Conservation (phyloP, 2,797 vertebrate genomes). For the Luscinia megarhynchos region DNA sequence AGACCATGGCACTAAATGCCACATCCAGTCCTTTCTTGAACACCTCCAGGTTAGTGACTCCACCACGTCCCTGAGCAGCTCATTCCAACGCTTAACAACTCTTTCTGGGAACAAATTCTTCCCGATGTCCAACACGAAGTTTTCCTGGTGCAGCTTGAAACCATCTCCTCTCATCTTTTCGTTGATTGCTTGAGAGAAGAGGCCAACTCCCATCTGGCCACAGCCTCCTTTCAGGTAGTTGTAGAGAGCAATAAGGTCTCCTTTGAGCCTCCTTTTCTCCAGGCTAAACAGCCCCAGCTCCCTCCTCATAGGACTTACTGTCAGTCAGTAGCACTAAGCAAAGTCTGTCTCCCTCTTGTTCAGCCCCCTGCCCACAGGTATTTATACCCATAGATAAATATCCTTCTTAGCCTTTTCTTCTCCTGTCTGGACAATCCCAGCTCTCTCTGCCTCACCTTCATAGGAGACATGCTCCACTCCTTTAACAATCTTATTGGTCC, state of each 20-base stretch:
- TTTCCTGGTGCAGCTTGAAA: not conserved
- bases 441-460: not conserved
- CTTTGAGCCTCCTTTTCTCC: not conserved
- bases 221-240: not conserved
- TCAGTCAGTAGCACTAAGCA: not conserved
- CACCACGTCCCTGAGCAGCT: not conserved
- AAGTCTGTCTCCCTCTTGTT: not conserved
- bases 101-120: not conserved
- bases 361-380: not conserved
- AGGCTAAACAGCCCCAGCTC: not conserved
- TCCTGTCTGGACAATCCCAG: not conserved
- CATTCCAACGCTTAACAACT: not conserved
- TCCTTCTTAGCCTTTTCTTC: not conserved
- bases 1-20: not conserved
- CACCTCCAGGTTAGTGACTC: not conserved
- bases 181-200: not conserved
- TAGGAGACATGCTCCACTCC: not conserved
- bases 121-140: not conserved
- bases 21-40: not conserved
- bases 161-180: not conserved
- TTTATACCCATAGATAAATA: not conserved
- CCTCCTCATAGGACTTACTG: not conserved
- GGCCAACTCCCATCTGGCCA: rapidly evolving
- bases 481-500: not conserved
- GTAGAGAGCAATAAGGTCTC: not conserved